Conservation (phyloP, 2,797 vertebrate species). For the Girardinus metallicus region DNA sequence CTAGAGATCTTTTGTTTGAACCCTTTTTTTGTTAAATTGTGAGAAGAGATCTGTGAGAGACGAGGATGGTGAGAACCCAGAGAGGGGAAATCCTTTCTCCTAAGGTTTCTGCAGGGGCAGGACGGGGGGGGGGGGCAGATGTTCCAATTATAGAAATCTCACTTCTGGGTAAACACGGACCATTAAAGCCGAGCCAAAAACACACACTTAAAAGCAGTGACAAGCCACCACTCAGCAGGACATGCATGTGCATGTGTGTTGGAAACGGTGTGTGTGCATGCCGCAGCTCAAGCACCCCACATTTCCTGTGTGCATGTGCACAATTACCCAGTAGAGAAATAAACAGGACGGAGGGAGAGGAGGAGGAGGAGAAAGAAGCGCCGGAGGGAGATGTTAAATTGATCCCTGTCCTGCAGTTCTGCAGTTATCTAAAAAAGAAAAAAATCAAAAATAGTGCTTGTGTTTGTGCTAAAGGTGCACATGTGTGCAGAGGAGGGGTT, state of each 20-base stretch:
- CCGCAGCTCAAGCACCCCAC: constrained; percentile 39
- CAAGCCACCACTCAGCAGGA: constrained; percentile 71
- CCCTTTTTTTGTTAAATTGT: neutral
- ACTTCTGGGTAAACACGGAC: constrained; percentile 67
- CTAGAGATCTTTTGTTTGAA: neutral
- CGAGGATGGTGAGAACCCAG: neutral
- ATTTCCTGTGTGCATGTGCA: constrained; percentile 64
- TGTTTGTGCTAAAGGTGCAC: constrained; percentile 62
- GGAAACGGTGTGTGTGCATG: constrained; percentile 25
- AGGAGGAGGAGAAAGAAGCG: constrained; percentile 31
- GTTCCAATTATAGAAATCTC: constrained; percentile 76
- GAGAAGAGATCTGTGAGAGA: constrained; percentile 3
- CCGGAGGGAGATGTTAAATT: constrained; percentile 66
- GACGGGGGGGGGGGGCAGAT: constrained; percentile 47
- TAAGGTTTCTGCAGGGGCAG: constrained; percentile 28
- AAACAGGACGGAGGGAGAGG: constrained; percentile 48
- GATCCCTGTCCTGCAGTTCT: constrained; percentile 75
- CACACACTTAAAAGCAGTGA: constrained; percentile 66
- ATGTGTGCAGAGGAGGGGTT: constrained; percentile 57
- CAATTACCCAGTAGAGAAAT: constrained; percentile 72
- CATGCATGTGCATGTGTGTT: constrained; percentile 36
- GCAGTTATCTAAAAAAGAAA: constrained; percentile 44
- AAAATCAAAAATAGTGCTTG: constrained; percentile 24
- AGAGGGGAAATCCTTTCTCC: constrained; percentile 36
- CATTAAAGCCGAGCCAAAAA: constrained; percentile 74